Evolutionary conservation across 2,888 invertebrate genomes (phyloP), one percentile per base, ranked within the genome.

Genomic region (Lumbricus terrestris): DNA sequence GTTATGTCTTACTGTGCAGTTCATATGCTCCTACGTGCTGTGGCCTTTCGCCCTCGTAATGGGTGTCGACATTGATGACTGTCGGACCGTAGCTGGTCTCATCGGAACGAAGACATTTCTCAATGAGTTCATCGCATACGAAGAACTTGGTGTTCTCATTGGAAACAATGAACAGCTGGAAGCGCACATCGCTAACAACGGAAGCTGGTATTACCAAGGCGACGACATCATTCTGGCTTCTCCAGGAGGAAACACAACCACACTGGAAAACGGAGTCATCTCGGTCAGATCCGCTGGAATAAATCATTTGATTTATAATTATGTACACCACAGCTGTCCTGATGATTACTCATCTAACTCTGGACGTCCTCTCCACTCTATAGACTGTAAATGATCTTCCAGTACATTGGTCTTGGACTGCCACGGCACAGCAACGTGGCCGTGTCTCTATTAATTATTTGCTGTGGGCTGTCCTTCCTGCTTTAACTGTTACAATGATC

Each of bases 41-140:
- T 97, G 97, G 93, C 99, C 99, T 0, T 94, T 99, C 0, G 97
- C 97, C 89, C 98, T 97, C 96, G 94, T 97, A 23, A 97, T 99
- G 97, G 99, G 96, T 6, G 96, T 96, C 0, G 94, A 95, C 18
- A 92, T 94, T 85, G 95, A 96, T 0, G 97, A 98, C 92, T 97
- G 97, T 92, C 96, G 97, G 93, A 94, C 96, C 40, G 97, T 98
- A 0, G 98, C 97, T 0, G 96, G 96, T 54, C 96, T 99, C 18
- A 97, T 99, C 88, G 98, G 92, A 13, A 90, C 98, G 38, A 98
- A 98, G 95, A 97, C 97, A 0, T 96, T 98, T 33, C 96, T 98
- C 33, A 98, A 98, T 94, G 98, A 98, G 95, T 98, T 98, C 94
- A 97, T 98, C 0, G 98, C 98, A 0, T 98, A 98, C 94, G 96